Evolutionary conservation across 2,797 vertebrate species (phyloP).

Genomic region (Poecilia gillii): DNA sequence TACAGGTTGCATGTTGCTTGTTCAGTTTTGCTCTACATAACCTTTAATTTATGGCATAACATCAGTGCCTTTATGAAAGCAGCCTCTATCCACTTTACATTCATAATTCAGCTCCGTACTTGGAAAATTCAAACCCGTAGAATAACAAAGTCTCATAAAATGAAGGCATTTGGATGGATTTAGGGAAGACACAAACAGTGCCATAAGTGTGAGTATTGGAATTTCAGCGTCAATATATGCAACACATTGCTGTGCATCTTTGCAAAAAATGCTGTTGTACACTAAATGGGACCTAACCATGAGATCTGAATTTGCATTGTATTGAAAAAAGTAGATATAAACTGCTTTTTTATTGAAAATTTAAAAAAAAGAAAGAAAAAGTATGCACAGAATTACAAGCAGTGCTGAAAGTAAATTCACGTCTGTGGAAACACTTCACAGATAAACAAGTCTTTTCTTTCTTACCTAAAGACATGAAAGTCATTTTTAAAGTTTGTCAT

Average conservation of each 20-base stretch:
- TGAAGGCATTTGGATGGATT: background rate
- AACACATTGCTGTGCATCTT: background rate
- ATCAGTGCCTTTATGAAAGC: background rate
- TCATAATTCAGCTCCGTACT: background rate
- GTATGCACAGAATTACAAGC: constrained; percentile 21
- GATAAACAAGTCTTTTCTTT: constrained; percentile 29
- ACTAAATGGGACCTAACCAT: background rate
- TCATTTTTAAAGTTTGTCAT: constrained; percentile 44
- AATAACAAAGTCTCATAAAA: background rate
- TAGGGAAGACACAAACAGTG: background rate
- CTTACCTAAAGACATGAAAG: constrained; percentile 27
- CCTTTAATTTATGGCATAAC: background rate
- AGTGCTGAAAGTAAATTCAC: background rate
- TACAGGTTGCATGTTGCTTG: background rate
- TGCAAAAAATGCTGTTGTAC: background rate
- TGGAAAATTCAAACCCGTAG: background rate
- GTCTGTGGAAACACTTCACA: background rate
- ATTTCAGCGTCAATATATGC: background rate
- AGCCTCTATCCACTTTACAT: background rate
- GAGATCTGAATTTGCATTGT: constrained; percentile 17
- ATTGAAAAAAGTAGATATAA: constrained; percentile 3
- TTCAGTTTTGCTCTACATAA: background rate
- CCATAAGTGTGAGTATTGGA: background rate
- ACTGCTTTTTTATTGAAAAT: constrained; percentile 23
- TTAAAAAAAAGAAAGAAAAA: background rate